Evolutionary conservation across 2,113 vertebrate genomes (phyloP).

Genomic region (Proterorhinus semilunaris): DNA sequence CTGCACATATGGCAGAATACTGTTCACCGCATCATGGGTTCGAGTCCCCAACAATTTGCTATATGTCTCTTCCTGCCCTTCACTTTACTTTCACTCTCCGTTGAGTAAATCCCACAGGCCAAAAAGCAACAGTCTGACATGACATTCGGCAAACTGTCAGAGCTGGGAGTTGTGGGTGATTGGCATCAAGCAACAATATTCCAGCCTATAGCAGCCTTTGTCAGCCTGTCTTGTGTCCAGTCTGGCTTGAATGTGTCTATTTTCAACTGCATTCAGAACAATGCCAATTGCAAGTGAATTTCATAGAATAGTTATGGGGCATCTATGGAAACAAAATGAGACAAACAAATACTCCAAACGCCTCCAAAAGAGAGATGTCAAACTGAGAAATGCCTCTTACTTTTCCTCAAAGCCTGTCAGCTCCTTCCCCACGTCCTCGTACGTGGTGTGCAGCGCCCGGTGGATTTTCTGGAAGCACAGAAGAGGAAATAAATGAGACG

Average conservation of each 20-base stretch:
- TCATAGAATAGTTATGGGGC: neutral
- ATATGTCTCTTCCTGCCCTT: too few relatives aligned
- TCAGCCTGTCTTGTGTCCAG: too few relatives aligned
- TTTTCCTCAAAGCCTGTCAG: slow-evolving; percentile 64
- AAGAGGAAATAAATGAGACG: slow-evolving; percentile 2
- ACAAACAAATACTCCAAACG: neutral
- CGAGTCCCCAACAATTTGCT: too few relatives aligned
- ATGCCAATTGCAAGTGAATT: neutral
- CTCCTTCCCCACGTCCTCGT: slow-evolving; percentile 68
- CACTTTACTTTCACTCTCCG: too few relatives aligned
- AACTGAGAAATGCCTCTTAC: slow-evolving; percentile 34
- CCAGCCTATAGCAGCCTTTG: too few relatives aligned
- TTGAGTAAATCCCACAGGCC: too few relatives aligned
- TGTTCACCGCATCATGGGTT: too few relatives aligned
- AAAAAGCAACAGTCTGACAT: too few relatives aligned
- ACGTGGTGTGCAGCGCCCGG: slow-evolving; percentile 83
- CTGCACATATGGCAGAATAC: too few relatives aligned
- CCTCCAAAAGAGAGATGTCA: neutral
- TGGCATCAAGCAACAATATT: too few relatives aligned
- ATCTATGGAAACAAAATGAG: neutral
- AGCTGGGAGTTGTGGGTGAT: too few relatives aligned
- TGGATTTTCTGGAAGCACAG: slow-evolving; percentile 85
- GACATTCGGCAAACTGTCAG: too few relatives aligned
- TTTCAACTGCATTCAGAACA: neutral
- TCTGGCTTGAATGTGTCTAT: neutral